Evolutionary conservation across 2,113 vertebrate genomes (phyloP).

Genomic region (Etia nguti): DNA sequence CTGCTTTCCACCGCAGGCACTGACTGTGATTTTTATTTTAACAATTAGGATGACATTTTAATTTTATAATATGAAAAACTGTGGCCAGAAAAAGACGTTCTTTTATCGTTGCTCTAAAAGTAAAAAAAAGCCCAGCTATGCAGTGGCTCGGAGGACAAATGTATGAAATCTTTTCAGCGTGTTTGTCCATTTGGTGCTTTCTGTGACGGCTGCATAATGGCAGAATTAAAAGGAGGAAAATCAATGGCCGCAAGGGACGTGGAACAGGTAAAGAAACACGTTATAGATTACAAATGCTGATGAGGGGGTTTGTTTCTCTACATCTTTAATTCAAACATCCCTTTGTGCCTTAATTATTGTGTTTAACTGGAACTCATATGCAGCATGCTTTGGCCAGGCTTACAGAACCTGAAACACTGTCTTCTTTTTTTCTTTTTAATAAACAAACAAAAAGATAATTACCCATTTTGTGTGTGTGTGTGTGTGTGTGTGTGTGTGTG

Average conservation of each 20-base stretch:
- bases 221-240: constrained; percentile 21
- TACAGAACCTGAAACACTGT: not conserved
- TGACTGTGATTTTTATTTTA: constrained; percentile 92
- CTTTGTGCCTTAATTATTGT: constrained; percentile 57
- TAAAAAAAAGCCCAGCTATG: constrained; percentile 82
- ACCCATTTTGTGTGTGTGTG: not conserved
- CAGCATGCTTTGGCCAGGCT: not conserved
- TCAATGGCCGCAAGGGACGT: constrained; percentile 54
- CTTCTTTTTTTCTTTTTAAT: not conserved
- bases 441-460: not conserved
- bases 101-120: constrained; percentile 82
- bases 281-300: constrained; percentile 62
- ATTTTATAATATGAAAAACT: constrained; percentile 80
- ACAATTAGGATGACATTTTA: constrained; percentile 92
- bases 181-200: constrained; percentile 5
- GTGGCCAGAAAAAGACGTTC: constrained; percentile 62
- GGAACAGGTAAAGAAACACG: constrained; percentile 41
- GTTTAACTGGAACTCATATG: not conserved
- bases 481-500: not conserved
- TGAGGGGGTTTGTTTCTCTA: constrained; percentile 21
- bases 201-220: constrained; percentile 44
- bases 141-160: constrained; percentile 76
- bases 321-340: constrained; percentile 54
- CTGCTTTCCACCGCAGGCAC: constrained; percentile 84
- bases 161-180: constrained; percentile 35